A percentile compares a stretch with the other conserved stretches of the same genome.
Evolutionary conservation across 2,113 vertebrate genomes (phyloP).

Genomic region (Eptatretus burgeri): DNA sequence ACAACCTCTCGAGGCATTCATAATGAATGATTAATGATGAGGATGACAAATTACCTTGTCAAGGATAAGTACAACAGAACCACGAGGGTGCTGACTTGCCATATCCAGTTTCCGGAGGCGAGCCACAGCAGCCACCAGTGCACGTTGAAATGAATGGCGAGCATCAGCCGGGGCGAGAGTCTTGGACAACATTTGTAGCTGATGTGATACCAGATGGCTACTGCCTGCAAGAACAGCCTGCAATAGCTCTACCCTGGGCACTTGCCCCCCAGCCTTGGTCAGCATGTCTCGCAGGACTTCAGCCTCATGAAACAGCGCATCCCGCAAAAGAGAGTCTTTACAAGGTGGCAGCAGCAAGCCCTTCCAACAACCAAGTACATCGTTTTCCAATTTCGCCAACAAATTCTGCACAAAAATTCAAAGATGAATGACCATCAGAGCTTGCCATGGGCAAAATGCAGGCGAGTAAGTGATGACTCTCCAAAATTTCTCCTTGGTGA

Average conservation of each 20-base stretch:
- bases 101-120: too few species aligned
- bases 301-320: constrained; percentile 16
- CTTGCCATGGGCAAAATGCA: too few species aligned
- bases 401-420: constrained; percentile 20
- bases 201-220: too few species aligned
- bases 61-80: constrained; percentile 41
- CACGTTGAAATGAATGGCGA: too few species aligned
- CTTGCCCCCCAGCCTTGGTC: constrained; percentile 17
- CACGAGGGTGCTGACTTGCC: neutral
- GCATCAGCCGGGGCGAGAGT: too few species aligned
- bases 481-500: too few species aligned
- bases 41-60: constrained; percentile 29
- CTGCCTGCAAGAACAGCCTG: constrained; percentile 12
- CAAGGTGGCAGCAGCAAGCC: constrained; percentile 23
- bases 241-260: constrained; percentile 20
- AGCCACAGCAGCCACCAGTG: too few species aligned
- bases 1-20: too few species aligned
- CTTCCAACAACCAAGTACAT: constrained; percentile 38
- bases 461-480: too few species aligned
- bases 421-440: too few species aligned
- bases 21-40: neutral
- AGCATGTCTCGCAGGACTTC: constrained; percentile 16
- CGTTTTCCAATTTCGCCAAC: constrained; percentile 24
- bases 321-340: constrained; percentile 10
- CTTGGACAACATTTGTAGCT: too few species aligned